Percentiles rank a stretch among this genome's conserved stretches.
phyloP scores from a whole-genome alignment of 1,140 invertebrate species.

The Magallana angulata region DNA sequence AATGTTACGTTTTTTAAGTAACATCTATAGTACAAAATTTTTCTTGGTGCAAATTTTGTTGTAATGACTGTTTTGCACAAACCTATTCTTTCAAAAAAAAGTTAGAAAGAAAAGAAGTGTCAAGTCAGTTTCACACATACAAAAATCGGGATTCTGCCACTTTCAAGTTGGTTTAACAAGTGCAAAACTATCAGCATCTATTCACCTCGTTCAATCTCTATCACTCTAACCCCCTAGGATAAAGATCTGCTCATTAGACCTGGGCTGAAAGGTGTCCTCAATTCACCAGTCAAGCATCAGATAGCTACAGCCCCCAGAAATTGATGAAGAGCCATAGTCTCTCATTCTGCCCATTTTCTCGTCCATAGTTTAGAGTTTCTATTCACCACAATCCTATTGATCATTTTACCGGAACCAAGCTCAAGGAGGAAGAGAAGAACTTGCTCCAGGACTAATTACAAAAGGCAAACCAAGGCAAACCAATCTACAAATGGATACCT shows the following conservation, averaged over 20 bases:
- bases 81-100: no score
- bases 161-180: slow-evolving; percentile 10
- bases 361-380: not conserved
- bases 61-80: no score
- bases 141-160: not conserved
- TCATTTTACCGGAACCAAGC: slow-evolving; percentile 8
- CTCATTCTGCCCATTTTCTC: not conserved
- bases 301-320: slow-evolving; percentile 28
- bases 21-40: slow-evolving; percentile 18
- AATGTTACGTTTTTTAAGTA: slow-evolving; percentile 9
- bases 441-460: slow-evolving; percentile 9
- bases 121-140: not conserved
- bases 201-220: slow-evolving; percentile 17
- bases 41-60: no score
- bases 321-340: not conserved
- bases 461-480: slow-evolving; percentile 7
- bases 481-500: slow-evolving; percentile 7
- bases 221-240: slow-evolving; percentile 13
- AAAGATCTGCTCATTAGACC: slow-evolving; percentile 13
- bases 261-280: slow-evolving; percentile 12
- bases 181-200: slow-evolving; percentile 24
- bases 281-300: slow-evolving; percentile 27
- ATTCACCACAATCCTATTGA: slow-evolving; percentile 10
- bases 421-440: slow-evolving; percentile 10
- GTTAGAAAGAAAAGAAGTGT: not conserved